phyloP scores from a whole-genome alignment of 2,888 invertebrate species.

The Danaus chrysippus region DNA sequence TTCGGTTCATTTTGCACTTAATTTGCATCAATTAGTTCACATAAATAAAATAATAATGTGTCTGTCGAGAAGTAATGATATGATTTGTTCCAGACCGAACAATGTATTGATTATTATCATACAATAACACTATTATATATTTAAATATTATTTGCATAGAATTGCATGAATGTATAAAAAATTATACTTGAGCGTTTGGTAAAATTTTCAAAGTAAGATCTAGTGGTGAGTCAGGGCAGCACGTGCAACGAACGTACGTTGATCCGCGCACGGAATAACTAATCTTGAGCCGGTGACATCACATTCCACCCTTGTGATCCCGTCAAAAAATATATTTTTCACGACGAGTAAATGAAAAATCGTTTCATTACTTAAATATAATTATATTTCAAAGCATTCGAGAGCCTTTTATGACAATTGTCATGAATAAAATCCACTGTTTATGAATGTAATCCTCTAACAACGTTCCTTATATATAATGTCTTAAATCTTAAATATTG shows the following conservation, averaged over 20 bases:
- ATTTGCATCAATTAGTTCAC: conserved; percentile 31
- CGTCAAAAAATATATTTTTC: neutral
- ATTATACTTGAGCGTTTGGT: conserved; percentile 7
- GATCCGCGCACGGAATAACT: conserved; percentile 61
- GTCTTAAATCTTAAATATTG: no score
- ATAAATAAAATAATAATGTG: conserved; percentile 9
- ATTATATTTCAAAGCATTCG: neutral
- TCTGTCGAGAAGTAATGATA: conserved; percentile 7
- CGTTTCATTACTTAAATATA: neutral
- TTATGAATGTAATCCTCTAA: no score
- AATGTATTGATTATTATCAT: neutral
- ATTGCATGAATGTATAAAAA: neutral
- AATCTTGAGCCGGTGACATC: conserved; percentile 68
- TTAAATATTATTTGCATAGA: conserved; percentile 4
- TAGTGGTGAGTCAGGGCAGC: conserved; percentile 51
- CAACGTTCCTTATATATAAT: no score
- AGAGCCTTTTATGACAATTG: neutral
- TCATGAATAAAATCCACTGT: no score
- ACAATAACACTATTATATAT: conserved; percentile 11
- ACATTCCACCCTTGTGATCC: conserved; percentile 31
- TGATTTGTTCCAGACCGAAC: neutral
- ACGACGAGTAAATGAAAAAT: neutral
- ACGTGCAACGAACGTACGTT: conserved; percentile 54
- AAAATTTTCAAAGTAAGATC: conserved; percentile 7
- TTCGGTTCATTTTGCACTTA: conserved; percentile 44